Conservation (phyloP, 2,113 vertebrate genomes). For the Xenotilapia leptura region DNA sequence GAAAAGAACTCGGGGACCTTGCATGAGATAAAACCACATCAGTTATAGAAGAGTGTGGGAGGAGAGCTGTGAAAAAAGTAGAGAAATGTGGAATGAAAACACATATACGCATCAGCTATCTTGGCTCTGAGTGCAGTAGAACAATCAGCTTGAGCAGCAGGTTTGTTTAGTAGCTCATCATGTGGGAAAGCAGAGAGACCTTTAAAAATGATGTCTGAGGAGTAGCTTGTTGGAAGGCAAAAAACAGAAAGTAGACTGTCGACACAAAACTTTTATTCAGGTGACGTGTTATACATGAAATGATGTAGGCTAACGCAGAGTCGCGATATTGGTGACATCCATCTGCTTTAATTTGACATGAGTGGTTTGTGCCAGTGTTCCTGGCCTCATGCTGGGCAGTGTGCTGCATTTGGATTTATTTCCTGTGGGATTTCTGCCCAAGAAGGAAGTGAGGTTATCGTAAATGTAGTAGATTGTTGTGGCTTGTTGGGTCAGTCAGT, state of each 20-base stretch:
- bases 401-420: neutral
- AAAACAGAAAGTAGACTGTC: neutral
- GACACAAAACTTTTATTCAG: neutral
- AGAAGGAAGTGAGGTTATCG: neutral
- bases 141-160: constrained; percentile 10
- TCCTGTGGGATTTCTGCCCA: neutral
- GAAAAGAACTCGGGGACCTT: neutral
- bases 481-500: neutral
- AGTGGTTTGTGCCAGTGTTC: neutral
- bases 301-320: neutral
- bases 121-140: neutral
- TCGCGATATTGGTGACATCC: neutral
- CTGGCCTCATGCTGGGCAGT: neutral
- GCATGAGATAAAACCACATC: neutral
- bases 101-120: neutral
- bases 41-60: constrained; percentile 27
- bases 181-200: constrained; percentile 37
- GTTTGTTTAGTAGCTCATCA: constrained; percentile 8
- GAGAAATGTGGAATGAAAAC: constrained; percentile 6
- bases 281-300: neutral
- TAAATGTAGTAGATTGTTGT: neutral
- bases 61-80: constrained; percentile 9
- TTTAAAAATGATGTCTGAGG: constrained; percentile 30
- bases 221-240: neutral
- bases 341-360: neutral